These are phyloP conservation scores for Acanthis flammea DNA, from an alignment of 2,797 vertebrate species.

Conservation along the genomic window DNA sequence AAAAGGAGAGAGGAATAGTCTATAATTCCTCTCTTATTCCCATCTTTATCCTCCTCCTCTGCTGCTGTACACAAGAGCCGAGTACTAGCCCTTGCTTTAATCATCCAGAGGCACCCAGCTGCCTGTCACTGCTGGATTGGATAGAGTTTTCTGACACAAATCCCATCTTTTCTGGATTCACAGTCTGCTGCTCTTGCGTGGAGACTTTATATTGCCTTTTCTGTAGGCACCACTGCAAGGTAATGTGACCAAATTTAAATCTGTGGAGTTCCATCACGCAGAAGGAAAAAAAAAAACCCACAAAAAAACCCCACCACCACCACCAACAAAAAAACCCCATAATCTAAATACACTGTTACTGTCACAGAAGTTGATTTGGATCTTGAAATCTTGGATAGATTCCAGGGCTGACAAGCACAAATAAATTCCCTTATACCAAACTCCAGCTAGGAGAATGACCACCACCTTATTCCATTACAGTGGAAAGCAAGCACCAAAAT, in stretches of 20 bases:
- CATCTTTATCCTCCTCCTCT: neutral
- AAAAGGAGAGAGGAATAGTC: neutral
- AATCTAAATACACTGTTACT: neutral
- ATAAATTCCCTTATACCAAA: neutral
- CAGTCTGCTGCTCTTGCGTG: neutral
- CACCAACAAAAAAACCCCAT: too few species aligned
- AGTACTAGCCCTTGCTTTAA: neutral
- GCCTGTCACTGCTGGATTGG: neutral
- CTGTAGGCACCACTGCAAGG: neutral
- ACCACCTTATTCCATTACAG: neutral
- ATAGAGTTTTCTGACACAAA: neutral
- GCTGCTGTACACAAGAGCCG: neutral
- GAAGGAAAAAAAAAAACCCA: neutral
- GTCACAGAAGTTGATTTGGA: neutral
- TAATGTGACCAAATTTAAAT: neutral
- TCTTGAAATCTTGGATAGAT: neutral
- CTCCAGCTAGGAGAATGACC: neutral
- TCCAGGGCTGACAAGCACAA: neutral
- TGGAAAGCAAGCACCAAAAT: neutral
- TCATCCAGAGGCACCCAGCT: neutral
- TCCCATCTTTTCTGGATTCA: neutral
- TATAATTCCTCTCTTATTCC: neutral
- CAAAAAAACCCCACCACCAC: too few species aligned
- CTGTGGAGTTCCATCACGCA: neutral
- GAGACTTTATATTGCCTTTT: neutral